Evolutionary conservation across 1,140 invertebrate genomes (phyloP).

Genomic region (Rhysida immarginata): DNA sequence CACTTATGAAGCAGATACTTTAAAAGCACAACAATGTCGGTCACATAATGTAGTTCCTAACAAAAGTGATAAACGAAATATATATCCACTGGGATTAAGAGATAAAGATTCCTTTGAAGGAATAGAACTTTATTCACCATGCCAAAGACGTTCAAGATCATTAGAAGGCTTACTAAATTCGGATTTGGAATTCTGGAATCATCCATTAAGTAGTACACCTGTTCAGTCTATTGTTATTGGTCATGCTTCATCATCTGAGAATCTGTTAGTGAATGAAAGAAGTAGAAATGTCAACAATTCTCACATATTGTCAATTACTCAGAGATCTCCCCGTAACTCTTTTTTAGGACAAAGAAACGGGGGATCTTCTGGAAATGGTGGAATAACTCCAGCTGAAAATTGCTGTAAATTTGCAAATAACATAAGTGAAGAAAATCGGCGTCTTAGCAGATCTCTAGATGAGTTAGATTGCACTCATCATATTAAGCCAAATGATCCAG

Average conservation of each 20-base stretch:
- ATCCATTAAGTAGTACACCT: too few species aligned
- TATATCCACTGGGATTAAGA: constrained; percentile 17
- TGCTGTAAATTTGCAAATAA: too few species aligned
- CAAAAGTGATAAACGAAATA: constrained; percentile 17
- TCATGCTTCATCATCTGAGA: too few species aligned
- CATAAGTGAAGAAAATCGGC: neutral
- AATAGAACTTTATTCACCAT: constrained; percentile 1
- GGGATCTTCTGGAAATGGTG: constrained; percentile 21
- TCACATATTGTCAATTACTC: too few species aligned
- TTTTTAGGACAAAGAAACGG: constrained; percentile 30
- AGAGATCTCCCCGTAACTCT: too few species aligned
- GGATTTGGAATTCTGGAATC: too few species aligned
- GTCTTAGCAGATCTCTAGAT: neutral
- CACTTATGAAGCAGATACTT: constrained; percentile 22
- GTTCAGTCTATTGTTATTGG: too few species aligned
- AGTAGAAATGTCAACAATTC: too few species aligned
- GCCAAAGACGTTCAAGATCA: constrained; percentile 32
- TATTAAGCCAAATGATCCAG: neutral
- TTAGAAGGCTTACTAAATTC: constrained; percentile 47
- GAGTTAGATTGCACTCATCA: neutral
- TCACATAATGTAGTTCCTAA: constrained; percentile 5
- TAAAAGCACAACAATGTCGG: constrained; percentile 10
- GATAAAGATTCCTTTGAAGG: constrained; percentile 8
- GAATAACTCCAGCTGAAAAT: too few species aligned
- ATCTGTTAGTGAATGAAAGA: too few species aligned